Evolutionary conservation across 1,140 invertebrate genomes (phyloP), one percentile per base, ranked within the genome.

Genomic region (Drepana arcuata): DNA sequence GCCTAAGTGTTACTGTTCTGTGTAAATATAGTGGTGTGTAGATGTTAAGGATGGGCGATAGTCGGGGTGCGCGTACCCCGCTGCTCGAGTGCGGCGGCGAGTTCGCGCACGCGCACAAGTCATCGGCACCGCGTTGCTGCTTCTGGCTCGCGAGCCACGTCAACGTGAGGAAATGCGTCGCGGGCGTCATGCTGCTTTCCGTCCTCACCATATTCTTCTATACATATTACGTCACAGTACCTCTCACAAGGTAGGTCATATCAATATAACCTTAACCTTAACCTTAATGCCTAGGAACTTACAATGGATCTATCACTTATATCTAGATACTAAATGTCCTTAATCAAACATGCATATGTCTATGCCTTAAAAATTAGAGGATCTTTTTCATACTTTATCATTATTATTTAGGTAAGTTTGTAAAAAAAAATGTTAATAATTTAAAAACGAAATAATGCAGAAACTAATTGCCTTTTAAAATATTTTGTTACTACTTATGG

Each of bases 171-270:
- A 87, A 90, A 47, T 91, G 90, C 70, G 89, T 91, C 49, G 84
- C 86, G 33, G 88, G 86, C 27, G 80, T 91, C 41, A 83, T 91
- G 45, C 74, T 89, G 53, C 81, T 91, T 45, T 90, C 89, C 50
- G 65, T 90, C 60, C 84, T 88, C 60, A 90, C 88, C 47, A 92
- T 91, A 69, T 88, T 91, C 65, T 91, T 91, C 73, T 91, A 91
- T 75, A 89, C 88, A 14, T 88, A 90, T 69, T 91, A 91, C 58
- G 86, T 92, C 67, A 90, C 87, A 58, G 88, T 85, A 58, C 88
- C 90, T n/a, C 82, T 91, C 40, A 87, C 89, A 24, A 91, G 89
- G 90, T 91, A 62, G 88, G 85, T 55, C 11, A 5, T 16, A 14
- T 10, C n/a, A n/a, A n/a, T n/a, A n/a, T n/a, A n/a, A n/a, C n/a